Evolutionary conservation across 2,888 invertebrate genomes (phyloP).

Genomic region (Pammene aurita): DNA sequence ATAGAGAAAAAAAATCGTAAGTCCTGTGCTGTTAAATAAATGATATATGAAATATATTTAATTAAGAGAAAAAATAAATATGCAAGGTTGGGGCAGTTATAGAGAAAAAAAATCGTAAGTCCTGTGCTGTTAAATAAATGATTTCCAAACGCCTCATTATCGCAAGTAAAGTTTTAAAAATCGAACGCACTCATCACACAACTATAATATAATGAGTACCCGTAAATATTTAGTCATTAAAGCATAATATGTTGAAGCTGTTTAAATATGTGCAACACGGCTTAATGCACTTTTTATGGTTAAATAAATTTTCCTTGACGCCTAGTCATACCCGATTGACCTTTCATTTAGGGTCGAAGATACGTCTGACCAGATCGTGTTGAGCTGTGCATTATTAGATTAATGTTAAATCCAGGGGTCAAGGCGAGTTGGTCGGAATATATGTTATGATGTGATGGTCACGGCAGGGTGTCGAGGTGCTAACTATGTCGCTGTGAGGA

Average conservation of each 20-base stretch:
- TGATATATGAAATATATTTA: too few relatives aligned
- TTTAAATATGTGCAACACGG: constrained; percentile 35
- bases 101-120: too few relatives aligned
- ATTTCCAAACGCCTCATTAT: neutral
- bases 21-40: too few relatives aligned
- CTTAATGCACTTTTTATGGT: constrained; percentile 41
- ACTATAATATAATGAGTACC: constrained; percentile 14
- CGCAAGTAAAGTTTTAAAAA: neutral
- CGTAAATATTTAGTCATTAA: constrained; percentile 35
- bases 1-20: too few relatives aligned
- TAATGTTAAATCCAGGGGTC: neutral
- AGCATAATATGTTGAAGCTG: constrained; percentile 17
- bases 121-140: too few relatives aligned
- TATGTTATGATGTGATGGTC: constrained; percentile 37
- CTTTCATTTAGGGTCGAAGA: constrained; percentile 36
- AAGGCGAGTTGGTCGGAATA: constrained; percentile 7
- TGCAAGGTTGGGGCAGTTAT: too few relatives aligned
- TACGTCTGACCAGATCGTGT: constrained; percentile 1
- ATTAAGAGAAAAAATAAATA: too few relatives aligned
- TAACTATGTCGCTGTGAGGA: constrained; percentile 34
- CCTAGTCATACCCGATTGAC: constrained; percentile 36
- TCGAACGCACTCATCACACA: neutral
- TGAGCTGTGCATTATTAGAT: neutral
- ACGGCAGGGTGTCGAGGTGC: constrained; percentile 36
- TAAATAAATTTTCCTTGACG: constrained; percentile 40